phyloP scores from a whole-genome alignment of 2,113 vertebrate genomes.

The Hyperopisus bebe region DNA sequence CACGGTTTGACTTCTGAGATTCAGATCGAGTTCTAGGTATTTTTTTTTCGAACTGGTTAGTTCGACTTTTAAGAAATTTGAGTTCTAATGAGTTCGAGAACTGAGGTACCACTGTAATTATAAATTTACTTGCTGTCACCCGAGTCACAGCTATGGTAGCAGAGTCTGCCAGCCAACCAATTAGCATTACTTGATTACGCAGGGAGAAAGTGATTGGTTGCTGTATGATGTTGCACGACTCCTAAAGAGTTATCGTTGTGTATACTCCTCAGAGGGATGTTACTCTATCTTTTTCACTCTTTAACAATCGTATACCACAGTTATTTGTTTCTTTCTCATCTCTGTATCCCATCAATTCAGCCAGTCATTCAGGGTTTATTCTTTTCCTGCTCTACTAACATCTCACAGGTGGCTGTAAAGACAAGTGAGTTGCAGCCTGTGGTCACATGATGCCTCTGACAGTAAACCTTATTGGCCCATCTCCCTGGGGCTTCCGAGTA shows the following conservation, averaged over 20 bases:
- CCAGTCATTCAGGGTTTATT: background rate
- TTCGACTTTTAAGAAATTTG: no score
- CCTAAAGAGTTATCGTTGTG: background rate
- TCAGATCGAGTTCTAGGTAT: no score
- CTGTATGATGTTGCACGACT: background rate
- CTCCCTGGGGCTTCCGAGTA: constrained; percentile 72
- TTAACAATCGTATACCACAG: background rate
- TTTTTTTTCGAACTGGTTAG: no score
- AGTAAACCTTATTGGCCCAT: constrained; percentile 52
- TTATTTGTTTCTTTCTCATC: background rate
- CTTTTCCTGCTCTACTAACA: background rate
- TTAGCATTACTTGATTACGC: background rate
- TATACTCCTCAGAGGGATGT: background rate
- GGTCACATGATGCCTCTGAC: constrained; percentile 51
- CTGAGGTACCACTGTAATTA: no score
- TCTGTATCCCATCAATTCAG: background rate
- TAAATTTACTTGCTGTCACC: background rate
- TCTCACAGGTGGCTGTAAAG: background rate
- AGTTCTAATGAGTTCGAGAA: no score
- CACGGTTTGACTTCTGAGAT: no score
- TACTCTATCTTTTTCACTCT: background rate
- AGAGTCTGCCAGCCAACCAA: background rate
- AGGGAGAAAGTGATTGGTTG: background rate
- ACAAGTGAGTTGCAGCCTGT: background rate
- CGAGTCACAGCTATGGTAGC: background rate